Conservation (phyloP, 2,888 invertebrate genomes). For the Drosophila paucipuncta region DNA sequence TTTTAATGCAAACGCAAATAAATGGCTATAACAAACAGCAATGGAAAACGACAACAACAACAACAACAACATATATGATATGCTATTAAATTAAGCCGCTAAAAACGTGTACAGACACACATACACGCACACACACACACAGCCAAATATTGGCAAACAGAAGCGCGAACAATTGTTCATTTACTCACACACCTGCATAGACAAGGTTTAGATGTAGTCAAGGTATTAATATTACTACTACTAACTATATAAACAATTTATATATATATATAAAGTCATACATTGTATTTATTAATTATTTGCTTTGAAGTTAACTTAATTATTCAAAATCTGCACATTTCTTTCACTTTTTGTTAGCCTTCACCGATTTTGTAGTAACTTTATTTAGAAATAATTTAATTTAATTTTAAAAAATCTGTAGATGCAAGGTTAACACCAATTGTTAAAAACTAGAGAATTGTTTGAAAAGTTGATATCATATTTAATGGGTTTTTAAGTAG, state of each 20-base stretch:
- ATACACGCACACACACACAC: background rate
- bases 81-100: conserved; percentile 55
- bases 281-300: conserved; percentile 27
- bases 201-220: conserved; percentile 44
- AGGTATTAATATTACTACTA: conserved; percentile 33
- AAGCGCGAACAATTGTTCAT: conserved; percentile 13
- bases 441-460: background rate
- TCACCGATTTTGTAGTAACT: background rate
- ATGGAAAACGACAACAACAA: conserved; percentile 14
- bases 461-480: background rate
- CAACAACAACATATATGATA: conserved; percentile 33
- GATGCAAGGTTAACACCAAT: background rate
- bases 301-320: conserved; percentile 60
- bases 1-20: conserved; percentile 48
- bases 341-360: conserved; percentile 12
- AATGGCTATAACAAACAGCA: conserved; percentile 28
- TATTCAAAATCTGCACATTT: conserved; percentile 34
- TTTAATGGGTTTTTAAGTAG: background rate
- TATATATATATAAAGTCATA: background rate
- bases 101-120: conserved; percentile 34
- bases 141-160: background rate
- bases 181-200: conserved; percentile 6
- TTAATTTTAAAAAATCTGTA: background rate
- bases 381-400: background rate
- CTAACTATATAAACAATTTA: conserved; percentile 20